Evolutionary conservation across 2,888 invertebrate genomes (phyloP), one percentile per base, ranked within the genome.

Genomic region (Tortrix viridana): DNA sequence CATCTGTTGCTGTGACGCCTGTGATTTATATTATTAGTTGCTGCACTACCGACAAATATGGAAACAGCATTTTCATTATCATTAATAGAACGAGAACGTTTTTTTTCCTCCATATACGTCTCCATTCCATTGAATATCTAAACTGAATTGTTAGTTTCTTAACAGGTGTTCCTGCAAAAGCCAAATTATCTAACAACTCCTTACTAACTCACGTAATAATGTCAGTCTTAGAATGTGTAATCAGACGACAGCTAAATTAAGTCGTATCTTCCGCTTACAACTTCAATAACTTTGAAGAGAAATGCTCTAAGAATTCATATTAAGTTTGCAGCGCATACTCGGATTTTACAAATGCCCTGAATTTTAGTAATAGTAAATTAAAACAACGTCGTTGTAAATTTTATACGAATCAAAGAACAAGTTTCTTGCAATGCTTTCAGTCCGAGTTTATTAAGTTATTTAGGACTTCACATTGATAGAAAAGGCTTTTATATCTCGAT

Each of bases 1-100:
- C 62, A 62, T 60, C 61, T 67, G 63, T 60, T 63, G 59, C 59
- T 59, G 53, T 52, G 64, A 63, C 37, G 16, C 14, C 41, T 16
- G 41, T 41, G n/a, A 41, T 41, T 59, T 63, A 54, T 53, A 54
- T 65, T 55, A 66, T 66, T 66, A 66, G 46, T 44, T 46, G 23
- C 38, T 50, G 43, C 60, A 57, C 57, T 58, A 64, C 58, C 65
- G 56, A 23, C 56, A 56, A 50, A 50, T 52, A 23, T 50, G 44
- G 50, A 46, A 56, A 50, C 23, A 37, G 38, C 19, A n/a, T 41
- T 37, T 62, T 46, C 56, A 62, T 62, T 47, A 58, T 18, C 38
- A 38, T 55, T 19, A 49, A 55, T 41, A 41, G 41, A n/a, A 16
- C n/a, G 5, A 41, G 1, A 41, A 41, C n/a, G 14, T 41, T 41